Conservation (phyloP, 2,797 vertebrate genomes). For the Microctenopoma lineatum region DNA sequence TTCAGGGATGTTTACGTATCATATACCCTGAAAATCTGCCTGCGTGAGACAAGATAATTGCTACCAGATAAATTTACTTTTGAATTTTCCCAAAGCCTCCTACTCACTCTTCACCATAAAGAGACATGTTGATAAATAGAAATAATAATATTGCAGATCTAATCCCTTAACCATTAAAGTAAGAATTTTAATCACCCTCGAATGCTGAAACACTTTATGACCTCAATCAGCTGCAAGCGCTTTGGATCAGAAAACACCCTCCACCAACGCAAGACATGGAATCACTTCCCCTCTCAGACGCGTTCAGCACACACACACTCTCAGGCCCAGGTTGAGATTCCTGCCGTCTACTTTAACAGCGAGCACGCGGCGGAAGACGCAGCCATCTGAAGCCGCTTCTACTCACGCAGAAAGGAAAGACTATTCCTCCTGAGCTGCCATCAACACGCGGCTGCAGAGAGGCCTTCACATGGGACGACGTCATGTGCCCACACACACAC, state of each 20-base stretch:
- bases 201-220: conserved; percentile 18
- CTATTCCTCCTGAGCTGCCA: conserved; percentile 42
- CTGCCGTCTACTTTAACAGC: conserved; percentile 25
- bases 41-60: conserved; percentile 40
- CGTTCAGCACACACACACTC: background rate
- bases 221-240: conserved; percentile 25
- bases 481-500: conserved; percentile 61
- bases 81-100: conserved; percentile 10
- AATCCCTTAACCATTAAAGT: conserved; percentile 15
- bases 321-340: conserved; percentile 6
- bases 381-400: conserved; percentile 41
- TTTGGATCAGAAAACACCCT: background rate
- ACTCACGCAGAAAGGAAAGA: conserved; percentile 42
- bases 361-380: conserved; percentile 21
- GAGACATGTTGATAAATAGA: background rate
- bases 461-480: conserved; percentile 55
- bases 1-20: conserved; percentile 49
- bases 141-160: conserved; percentile 14
- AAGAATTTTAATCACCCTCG: conserved; percentile 16
- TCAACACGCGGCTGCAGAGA: conserved; percentile 54
- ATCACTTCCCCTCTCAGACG: background rate
- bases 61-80: conserved; percentile 38
- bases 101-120: conserved; percentile 1
- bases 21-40: conserved; percentile 28
- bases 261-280: conserved; percentile 8